Base-by-base conservation (phyloP, 2,797 vertebrate genomes). In the Sylvia borin region DNA sequence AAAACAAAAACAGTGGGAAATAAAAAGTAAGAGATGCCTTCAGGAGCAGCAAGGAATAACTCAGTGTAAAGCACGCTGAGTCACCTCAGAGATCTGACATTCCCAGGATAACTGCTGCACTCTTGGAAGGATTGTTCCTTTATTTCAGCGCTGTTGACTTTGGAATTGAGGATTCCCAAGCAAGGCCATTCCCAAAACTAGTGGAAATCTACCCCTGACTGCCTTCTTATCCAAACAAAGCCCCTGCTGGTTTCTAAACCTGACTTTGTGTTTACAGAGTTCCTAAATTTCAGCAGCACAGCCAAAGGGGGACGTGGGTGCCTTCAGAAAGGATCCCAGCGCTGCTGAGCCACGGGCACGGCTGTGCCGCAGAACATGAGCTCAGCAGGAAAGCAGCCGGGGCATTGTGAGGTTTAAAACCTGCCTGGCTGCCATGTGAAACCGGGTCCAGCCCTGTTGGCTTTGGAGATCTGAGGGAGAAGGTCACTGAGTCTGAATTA, bases 131-230 rank as follows among this genome's bases (percentile, higher is more conserved):
- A 62, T 0, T 42, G 3, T 1, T 61, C 34, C 58, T 65, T 85
- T 31, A 43, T 29, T 74, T 31, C 57, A 62, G 15, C 57, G 58
- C 51, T 7, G 20, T 2, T 54, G 53, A 12, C 9, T 32, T 18
- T 22, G n/a, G 53, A 54, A 43, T 5, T 42, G 29, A 89, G 34
- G 54, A 76, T 79, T 47, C 62, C 27, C n/a, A 61, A 65, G 36
- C 73, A 29, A 84, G 9, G 48, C 36, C 50, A 15, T 3, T 16
- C 45, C 17, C 43, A 58, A 48, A 79, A 51, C 25, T 27, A 16
- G 1, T 2, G 1, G 40, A 34, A 40, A 82, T 61, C 47, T 14
- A 7, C 10, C 20, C 21, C 4, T 0, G 5, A 34, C 3, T 0
- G 4, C 19, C 1, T 16, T 12, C 38, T 51, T 3, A 8, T 5